Evolutionary conservation across 2,113 vertebrate genomes (phyloP), one percentile per base, ranked within the genome.

Genomic region (Orthochromis malagaraziensis): DNA sequence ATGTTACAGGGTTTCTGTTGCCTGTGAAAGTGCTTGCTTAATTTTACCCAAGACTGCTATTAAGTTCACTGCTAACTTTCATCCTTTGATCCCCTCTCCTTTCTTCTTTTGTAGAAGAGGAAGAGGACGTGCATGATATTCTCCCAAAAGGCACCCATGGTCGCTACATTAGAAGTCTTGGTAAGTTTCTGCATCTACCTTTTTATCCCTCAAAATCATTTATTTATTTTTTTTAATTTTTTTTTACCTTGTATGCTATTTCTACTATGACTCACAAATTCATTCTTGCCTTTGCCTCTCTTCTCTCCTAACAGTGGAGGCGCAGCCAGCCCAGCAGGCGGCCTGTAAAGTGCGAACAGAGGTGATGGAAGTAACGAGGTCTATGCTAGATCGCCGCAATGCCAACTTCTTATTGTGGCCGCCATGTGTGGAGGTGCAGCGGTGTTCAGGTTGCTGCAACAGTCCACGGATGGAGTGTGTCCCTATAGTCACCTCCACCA

Each of bases 391-490:
- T 95, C 96, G 96, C 84, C 97, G 96, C 83, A 98, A 98, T 0
- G 97, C 98, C 91, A 98, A 99, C 95, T 99, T 98, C 24, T 65
- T 98, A 92, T 96, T 99, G 91, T 99, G 97, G 97, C 98, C 98
- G 0, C 96, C 96, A 3, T 99, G 98, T 0, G 98, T 99, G 92
- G 98, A 99, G 95, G 98, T 99, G 90, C 97, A 99, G 95, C 97
- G 97, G 47, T 99, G 98, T 92, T 99, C 98, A 0, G 98, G 98
- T n/a, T 99, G 98, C 89, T 99, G 98, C 94, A 98, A 98, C 96
- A 96, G 97, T 33, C 95, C 95, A 79, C 84, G 91, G 0, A 89
- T 97, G 87, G 96, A 97, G 86, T 99, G 98, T 79, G 95, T 97
- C 2, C 96, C 98, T 79, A 95, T 80, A 0, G 93, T 94, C 88